Conservation (phyloP, 2,113 vertebrate species). For the Apteryx mantelli region DNA sequence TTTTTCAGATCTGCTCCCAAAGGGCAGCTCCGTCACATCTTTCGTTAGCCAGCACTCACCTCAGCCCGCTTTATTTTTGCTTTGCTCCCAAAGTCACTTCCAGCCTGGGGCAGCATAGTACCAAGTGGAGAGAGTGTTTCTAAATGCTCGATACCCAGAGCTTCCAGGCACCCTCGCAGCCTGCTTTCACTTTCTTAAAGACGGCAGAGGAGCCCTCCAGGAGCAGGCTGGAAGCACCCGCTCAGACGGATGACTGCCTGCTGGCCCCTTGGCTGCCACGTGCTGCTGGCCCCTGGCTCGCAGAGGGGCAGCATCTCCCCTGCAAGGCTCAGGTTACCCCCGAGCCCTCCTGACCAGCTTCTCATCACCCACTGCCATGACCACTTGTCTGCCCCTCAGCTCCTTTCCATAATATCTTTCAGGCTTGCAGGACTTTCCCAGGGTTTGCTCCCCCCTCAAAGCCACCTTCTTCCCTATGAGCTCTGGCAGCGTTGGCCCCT, state of each 20-base stretch:
- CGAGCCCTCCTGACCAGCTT: neutral
- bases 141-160: too few species aligned
- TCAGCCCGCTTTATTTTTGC: neutral
- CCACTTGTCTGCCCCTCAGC: neutral
- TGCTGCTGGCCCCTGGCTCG: too few species aligned
- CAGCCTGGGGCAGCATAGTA: neutral
- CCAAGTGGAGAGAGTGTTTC: neutral
- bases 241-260: too few species aligned
- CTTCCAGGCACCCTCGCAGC: neutral
- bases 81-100: neutral
- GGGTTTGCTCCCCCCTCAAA: neutral
- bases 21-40: neutral
- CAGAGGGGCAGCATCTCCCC: too few species aligned
- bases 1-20: rapidly evolving
- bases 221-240: neutral
- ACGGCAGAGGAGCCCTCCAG: neutral
- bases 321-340: too few species aligned
- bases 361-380: neutral
- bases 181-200: neutral
- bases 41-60: neutral
- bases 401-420: neutral
- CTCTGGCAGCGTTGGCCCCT: neutral
- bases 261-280: too few species aligned
- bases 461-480: neutral
- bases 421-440: neutral